Evolutionary conservation across 2,113 vertebrate species (phyloP).

Genomic region (Bettongia penicillata): DNA sequence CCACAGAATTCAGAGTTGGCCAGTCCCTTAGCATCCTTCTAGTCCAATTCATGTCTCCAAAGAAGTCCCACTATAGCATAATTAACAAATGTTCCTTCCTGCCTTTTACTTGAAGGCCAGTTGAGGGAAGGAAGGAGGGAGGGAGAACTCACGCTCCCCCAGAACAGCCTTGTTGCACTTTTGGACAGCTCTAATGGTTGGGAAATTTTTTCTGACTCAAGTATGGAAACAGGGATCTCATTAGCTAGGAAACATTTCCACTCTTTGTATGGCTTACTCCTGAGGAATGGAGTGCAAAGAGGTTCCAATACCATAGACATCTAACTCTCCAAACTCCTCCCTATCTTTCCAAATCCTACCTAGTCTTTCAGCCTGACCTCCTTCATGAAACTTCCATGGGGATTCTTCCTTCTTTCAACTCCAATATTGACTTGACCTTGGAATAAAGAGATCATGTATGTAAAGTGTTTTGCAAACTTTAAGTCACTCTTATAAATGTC

Average conservation of each 20-base stretch:
- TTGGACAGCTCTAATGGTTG: background rate
- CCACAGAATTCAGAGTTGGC: background rate
- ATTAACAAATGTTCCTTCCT: background rate
- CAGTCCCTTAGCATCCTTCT: background rate
- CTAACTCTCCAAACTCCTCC: background rate
- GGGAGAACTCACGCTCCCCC: background rate
- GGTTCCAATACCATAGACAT: background rate
- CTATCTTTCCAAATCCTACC: background rate
- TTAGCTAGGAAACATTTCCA: background rate
- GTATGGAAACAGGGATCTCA: background rate
- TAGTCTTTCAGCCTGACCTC: background rate
- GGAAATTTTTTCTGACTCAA: background rate
- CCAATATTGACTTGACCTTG: background rate
- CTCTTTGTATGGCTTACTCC: background rate
- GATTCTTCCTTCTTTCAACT: background rate
- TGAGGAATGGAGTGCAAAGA: background rate
- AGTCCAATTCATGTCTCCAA: background rate
- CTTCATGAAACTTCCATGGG: background rate
- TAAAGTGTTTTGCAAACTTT: no score
- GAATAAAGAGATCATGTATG: no score
- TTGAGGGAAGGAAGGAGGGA: background rate
- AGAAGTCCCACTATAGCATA: background rate
- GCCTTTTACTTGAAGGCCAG: background rate
- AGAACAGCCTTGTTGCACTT: background rate
- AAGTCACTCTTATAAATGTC: no score